Evolutionary conservation across 2,113 vertebrate species (phyloP).

Genomic region (Sceloporus undulatus): DNA sequence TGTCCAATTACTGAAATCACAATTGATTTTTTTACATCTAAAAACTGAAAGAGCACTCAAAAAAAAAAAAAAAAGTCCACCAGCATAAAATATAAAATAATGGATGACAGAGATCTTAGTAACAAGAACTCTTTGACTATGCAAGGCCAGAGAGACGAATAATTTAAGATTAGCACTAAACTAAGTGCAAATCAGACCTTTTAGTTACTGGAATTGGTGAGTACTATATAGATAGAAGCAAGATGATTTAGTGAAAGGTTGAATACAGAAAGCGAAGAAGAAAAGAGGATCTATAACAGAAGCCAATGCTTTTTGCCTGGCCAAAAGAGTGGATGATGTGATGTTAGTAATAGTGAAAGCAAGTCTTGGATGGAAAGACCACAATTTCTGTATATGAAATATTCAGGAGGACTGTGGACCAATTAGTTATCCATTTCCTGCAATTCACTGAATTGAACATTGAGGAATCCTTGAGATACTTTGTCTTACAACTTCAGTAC

Average conservation of each 20-base stretch:
- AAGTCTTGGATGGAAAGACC: not conserved
- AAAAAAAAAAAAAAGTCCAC: not conserved
- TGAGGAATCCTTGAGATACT: not conserved
- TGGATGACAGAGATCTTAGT: not conserved
- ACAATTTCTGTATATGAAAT: not conserved
- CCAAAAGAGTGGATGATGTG: not conserved
- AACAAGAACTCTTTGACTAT: not conserved
- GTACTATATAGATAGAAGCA: not conserved
- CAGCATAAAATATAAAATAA: not conserved
- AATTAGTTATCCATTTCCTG: not conserved
- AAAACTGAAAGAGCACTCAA: no score
- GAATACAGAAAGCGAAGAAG: not conserved
- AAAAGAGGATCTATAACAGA: not conserved
- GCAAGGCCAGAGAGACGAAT: not conserved
- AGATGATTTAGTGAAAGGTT: not conserved
- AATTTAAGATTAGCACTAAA: not conserved
- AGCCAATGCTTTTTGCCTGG: not conserved
- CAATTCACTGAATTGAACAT: not conserved
- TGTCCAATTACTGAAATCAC: no score
- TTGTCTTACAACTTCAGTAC: no score
- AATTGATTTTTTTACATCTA: no score
- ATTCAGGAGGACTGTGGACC: not conserved
- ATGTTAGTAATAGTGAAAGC: not conserved
- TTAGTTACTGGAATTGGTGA: not conserved
- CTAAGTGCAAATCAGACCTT: not conserved